Base-by-base conservation (phyloP, 2,797 vertebrate species). In the Staurois parvus region DNA sequence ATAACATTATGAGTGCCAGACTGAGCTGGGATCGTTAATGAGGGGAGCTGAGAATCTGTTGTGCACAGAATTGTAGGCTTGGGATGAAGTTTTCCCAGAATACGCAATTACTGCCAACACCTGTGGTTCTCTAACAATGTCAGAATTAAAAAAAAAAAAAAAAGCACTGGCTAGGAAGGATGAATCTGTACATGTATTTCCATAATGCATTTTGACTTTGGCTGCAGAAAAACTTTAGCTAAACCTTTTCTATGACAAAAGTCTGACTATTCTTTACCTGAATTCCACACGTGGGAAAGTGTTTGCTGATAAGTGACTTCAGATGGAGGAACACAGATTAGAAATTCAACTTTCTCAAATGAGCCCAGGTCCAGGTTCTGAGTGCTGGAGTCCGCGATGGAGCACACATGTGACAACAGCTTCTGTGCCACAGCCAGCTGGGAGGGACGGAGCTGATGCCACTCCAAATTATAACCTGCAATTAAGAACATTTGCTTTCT, bases 261-360 rank as follows among this genome's bases (percentile, higher is more conserved):
- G 11, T 28, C n/a, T 74, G 11, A 15, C n/a, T 74, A 74, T 74
- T 74, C 4, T 40, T 32, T 76, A 99, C 98, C 98, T 91, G 98
- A 99, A 89, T 94, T 97, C 96, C 97, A 96, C 87, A 99, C 95
- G 21, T 96, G 97, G 77, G 96, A 94, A 79, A 98, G 93, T 0
- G 96, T 98, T 93, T 99, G 98, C 88, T 97, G 97, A 87, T 98
- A 99, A 11, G 97, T 96, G 91, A 99, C 97, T 91, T 99, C 97
- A 0, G 98, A 99, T 1, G 98, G 97, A 0, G 98, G 98, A 37
- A 98, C 96, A 67, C 97, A 96, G 88, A 99, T 99, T 87, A 99
- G 95, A 88, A 99, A 99, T 93, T 97, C 97, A 88, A 99, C 96
- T 91, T 97, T 96, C 93, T 99, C 96, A 0, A 99, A 99, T 85